phyloP scores from a whole-genome alignment of 2,888 invertebrate genomes.

The Gymnocheta viridis region DNA sequence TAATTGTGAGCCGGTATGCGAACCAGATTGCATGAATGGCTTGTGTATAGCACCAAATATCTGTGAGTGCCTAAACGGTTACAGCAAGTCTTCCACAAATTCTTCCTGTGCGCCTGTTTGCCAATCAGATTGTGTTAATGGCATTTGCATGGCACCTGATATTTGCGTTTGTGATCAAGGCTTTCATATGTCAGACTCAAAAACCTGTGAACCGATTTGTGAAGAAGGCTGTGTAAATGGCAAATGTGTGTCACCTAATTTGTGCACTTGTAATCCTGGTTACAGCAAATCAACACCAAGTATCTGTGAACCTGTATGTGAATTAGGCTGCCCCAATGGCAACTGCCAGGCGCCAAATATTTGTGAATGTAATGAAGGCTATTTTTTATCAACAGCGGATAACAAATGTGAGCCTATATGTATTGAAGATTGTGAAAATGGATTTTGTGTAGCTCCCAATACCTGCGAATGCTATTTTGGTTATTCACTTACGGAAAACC shows the following conservation, averaged over 20 bases:
- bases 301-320: slow-evolving; percentile 72
- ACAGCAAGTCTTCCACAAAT: not conserved
- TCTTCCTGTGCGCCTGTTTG: slow-evolving; percentile 78
- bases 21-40: slow-evolving; percentile 77
- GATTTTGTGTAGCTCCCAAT: slow-evolving; percentile 77
- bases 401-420: slow-evolving; percentile 71
- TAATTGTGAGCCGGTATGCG: slow-evolving; percentile 44
- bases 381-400: not conserved
- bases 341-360: slow-evolving; percentile 86
- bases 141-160: slow-evolving; percentile 74
- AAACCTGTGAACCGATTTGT: slow-evolving; percentile 72
- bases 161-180: slow-evolving; percentile 72
- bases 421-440: slow-evolving; percentile 74
- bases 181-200: slow-evolving; percentile 51
- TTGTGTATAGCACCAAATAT: slow-evolving; percentile 82
- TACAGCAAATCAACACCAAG: slow-evolving; percentile 74
- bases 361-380: slow-evolving; percentile 86
- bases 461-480: slow-evolving; percentile 73
- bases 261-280: slow-evolving; percentile 87
- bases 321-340: slow-evolving; percentile 82
- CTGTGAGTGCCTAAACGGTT: slow-evolving; percentile 82
- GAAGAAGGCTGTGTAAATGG: slow-evolving; percentile 82
- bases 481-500: slow-evolving; percentile 49
- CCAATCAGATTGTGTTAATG: slow-evolving; percentile 76
- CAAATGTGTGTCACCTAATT: slow-evolving; percentile 86